Conservation (phyloP, 2,888 invertebrate genomes). For the Brenthis ino region DNA sequence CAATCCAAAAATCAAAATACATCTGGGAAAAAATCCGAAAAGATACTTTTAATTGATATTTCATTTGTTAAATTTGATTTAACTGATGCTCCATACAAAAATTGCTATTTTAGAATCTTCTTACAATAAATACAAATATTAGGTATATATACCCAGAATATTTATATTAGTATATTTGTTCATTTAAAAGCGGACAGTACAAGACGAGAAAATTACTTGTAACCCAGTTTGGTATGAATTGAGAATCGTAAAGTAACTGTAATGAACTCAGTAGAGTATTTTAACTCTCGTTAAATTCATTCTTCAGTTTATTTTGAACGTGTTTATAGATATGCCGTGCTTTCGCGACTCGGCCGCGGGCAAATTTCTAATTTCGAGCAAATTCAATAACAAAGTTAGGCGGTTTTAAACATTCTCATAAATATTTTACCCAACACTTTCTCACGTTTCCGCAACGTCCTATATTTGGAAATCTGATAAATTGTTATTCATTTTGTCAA, state of each 20-base stretch:
- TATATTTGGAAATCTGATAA: background rate
- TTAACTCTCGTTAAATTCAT: constrained; percentile 2
- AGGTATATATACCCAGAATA: too few relatives aligned
- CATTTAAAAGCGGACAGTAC: too few relatives aligned
- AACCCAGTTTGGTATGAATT: background rate
- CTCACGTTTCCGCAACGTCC: background rate
- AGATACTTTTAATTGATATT: too few relatives aligned
- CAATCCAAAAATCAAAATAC: too few relatives aligned
- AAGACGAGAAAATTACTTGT: too few relatives aligned
- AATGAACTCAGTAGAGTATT: background rate
- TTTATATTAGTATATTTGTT: too few relatives aligned
- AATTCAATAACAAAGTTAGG: constrained; percentile 24
- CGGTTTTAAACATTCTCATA: constrained; percentile 16
- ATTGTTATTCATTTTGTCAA: constrained; percentile 7
- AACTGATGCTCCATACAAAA: too few relatives aligned
- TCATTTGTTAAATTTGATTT: too few relatives aligned
- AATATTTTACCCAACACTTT: constrained; percentile 8
- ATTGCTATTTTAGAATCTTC: too few relatives aligned
- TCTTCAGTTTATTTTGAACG: background rate
- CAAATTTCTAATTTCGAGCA: constrained; percentile 1
- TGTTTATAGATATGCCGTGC: constrained; percentile 9
- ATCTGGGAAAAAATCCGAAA: too few relatives aligned
- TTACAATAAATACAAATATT: too few relatives aligned
- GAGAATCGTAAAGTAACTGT: background rate
- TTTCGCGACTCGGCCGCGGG: background rate